Percentiles rank a stretch among this genome's conserved stretches.
These are phyloP conservation scores for Panagrolaimus sp. DNA, from an alignment of 1,140 invertebrate species.

Conservation along the genomic window DNA sequence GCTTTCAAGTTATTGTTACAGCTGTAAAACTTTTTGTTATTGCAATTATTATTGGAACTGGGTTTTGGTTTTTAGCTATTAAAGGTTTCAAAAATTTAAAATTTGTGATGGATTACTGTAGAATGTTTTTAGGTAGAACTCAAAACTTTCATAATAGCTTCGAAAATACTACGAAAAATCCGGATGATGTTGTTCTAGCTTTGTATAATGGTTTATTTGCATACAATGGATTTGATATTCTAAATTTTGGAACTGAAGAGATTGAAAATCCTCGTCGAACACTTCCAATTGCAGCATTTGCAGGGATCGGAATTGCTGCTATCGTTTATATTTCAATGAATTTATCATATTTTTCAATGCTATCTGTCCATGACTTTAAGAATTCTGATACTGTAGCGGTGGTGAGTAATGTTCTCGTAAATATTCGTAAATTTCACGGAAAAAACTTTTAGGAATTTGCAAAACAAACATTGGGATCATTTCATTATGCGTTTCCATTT, in stretches of 20 bases:
- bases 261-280: conserved; percentile 22
- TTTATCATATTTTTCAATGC: conserved; percentile 32
- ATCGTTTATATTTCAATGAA: conserved; percentile 27
- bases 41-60: conserved; percentile 15
- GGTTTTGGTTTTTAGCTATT: neutral
- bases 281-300: conserved; percentile 25
- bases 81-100: conserved; percentile 5
- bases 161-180: conserved; percentile 15
- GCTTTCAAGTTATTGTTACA: conserved; percentile 25
- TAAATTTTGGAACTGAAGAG: conserved; percentile 20
- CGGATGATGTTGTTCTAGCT: conserved; percentile 23
- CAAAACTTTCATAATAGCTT: conserved; percentile 15
- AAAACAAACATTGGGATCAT: conserved; percentile 25
- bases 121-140: conserved; percentile 17
- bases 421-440: no score
- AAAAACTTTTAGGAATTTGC: conserved; percentile 26
- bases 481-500: conserved; percentile 37
- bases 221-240: conserved; percentile 23
- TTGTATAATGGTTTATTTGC: conserved; percentile 21
- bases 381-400: conserved; percentile 24
- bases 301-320: conserved; percentile 22
- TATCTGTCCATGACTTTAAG: conserved; percentile 14
- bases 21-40: conserved; percentile 17
- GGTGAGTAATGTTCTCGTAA: conserved; percentile 6
- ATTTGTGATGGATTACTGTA: neutral